Base-by-base conservation (phyloP, 2,113 vertebrate genomes). In the Anolis carolinensis region DNA sequence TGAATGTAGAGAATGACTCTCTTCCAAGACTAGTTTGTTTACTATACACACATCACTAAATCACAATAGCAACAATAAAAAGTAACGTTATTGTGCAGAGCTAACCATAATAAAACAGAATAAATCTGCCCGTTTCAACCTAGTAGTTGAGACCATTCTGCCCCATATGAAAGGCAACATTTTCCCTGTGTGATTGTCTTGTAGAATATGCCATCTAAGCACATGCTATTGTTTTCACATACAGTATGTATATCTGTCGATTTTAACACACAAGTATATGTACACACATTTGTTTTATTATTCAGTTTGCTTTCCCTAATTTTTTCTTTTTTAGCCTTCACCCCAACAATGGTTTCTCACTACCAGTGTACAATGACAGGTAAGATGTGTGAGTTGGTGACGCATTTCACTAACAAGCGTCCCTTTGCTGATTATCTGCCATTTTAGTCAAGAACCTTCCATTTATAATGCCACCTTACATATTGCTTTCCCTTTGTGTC, bases 331-430 rank as follows among this genome's bases (percentile, higher is more conserved):
- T 93, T 91, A 95, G 94, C 94, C 94, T 95, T 95, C 88, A 93
- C 94, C 93, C 93, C 92, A 91, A 91, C 94, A 91, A 90, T 94
- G 95, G 95, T 96, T 91, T 94, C 93, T 94, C 88, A 91, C 91
- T 96, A 95, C 95, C 96, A 94, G 94, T 95, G 90, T 93, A 92
- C 91, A 95, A 89, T 95, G 95, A 93, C 90, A 91, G 95, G 88
- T 93, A 92, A 90, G 90, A 93, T 86, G 86, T 89, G 73, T 90
- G 89, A 90, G 91, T 84, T 92, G 94, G 94, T 74, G 88, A 89
- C 93, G 91, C 88, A n/a, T 81, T 86, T 90, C 86, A 92, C 92
- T 91, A 91, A 93, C 90, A 91, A 94, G 93, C 87, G 80, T 91
- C 93, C 93, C 92, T 95, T 93, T 94, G 93, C 93, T 93, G 93